These are phyloP conservation scores for Caenorhabditis afra DNA, from an alignment of 2,888 invertebrate species.

Conservation along the genomic window DNA sequence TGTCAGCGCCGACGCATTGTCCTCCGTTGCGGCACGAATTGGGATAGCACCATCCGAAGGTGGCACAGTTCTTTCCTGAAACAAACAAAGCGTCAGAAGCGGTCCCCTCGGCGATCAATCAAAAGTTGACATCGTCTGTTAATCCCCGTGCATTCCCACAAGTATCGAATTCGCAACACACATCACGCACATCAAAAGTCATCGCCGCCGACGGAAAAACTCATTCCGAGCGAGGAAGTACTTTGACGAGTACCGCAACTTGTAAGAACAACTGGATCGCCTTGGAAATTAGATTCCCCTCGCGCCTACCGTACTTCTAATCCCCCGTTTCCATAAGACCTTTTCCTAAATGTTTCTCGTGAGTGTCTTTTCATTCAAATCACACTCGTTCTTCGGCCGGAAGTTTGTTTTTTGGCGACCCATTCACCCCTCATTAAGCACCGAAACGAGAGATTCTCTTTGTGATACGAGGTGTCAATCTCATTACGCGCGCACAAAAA, in stretches of 20 bases:
- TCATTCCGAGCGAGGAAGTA: background rate
- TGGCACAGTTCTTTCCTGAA: constrained; percentile 37
- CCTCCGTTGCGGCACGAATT: constrained; percentile 62
- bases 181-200: constrained; percentile 18
- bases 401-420: constrained; percentile 35
- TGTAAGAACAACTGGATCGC: constrained; percentile 2
- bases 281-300: constrained; percentile 6
- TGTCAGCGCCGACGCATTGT: constrained; percentile 52
- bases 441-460: background rate
- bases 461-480: constrained; percentile 43
- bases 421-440: constrained; percentile 36
- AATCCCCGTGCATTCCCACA: constrained; percentile 32
- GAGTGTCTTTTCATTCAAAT: constrained; percentile 2
- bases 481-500: constrained; percentile 24
- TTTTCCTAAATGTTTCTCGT: background rate
- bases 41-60: constrained; percentile 36
- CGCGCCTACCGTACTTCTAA: background rate
- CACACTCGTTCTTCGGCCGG: background rate
- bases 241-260: constrained; percentile 26
- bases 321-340: constrained; percentile 8
- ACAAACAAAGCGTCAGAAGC: background rate
- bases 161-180: constrained; percentile 52
- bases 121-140: constrained; percentile 14
- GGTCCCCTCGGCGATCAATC: background rate
- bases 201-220: background rate